These are phyloP conservation scores for Actinopyga echinites DNA, from an alignment of 53 echinoderm and acorn worm species.

Conservation along the genomic window DNA sequence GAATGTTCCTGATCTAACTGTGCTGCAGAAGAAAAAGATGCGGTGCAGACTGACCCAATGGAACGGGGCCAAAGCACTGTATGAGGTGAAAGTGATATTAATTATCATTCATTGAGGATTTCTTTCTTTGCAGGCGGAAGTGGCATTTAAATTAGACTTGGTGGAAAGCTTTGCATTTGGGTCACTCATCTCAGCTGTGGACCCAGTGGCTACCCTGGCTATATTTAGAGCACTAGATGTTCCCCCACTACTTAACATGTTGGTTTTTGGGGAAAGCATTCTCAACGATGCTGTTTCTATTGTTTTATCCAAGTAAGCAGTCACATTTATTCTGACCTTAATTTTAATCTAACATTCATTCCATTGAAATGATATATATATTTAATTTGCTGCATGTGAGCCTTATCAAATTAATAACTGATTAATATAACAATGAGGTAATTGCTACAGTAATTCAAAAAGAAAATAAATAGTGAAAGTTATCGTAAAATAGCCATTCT, in stretches of 20 bases:
- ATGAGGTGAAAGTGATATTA: too few species aligned
- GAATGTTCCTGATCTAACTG: too few species aligned
- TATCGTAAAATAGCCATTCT: too few species aligned
- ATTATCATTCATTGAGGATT: neutral
- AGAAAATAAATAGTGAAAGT: too few species aligned
- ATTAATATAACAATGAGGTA: neutral
- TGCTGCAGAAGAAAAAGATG: too few species aligned
- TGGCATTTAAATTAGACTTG: conserved; percentile 76
- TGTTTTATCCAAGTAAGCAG: conserved; percentile 89
- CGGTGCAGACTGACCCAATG: too few species aligned
- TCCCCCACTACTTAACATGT: conserved; percentile 91
- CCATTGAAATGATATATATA: neutral
- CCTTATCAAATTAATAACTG: too few species aligned
- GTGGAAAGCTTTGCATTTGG: conserved; percentile 98
- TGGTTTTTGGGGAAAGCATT: conserved; percentile 97
- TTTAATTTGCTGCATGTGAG: neutral
- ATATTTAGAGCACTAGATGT: conserved; percentile 95
- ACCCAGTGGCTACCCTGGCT: conserved; percentile 86
- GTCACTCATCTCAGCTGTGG: conserved; percentile 88
- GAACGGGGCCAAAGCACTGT: too few species aligned
- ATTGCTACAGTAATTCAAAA: neutral
- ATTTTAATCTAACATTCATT: neutral
- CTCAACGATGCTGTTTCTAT: conserved; percentile 97
- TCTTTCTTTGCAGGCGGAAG: conserved; percentile 68
- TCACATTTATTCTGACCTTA: neutral